These are phyloP conservation scores for Thaleichthys pacificus DNA, from an alignment of 2,797 vertebrate species.

Conservation along the genomic window DNA sequence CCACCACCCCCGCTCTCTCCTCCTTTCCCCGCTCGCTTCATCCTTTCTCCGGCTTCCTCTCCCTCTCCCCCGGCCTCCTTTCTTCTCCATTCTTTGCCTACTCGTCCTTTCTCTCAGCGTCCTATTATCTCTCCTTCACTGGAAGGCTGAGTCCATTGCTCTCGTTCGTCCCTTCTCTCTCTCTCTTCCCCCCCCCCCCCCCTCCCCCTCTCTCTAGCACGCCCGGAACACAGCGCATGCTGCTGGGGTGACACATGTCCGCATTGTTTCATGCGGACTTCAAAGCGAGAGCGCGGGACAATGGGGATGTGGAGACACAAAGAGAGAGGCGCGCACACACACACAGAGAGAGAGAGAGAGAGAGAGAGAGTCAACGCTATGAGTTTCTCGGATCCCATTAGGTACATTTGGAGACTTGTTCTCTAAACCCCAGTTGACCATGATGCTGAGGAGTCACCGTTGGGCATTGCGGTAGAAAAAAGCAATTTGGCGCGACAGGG, in stretches of 20 bases:
- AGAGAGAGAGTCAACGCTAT: slow-evolving; percentile 8
- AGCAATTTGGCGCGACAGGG: slow-evolving; percentile 65
- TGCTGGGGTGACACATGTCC: slow-evolving; percentile 32
- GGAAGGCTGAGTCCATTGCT: slow-evolving; percentile 16
- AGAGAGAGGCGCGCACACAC: not conserved
- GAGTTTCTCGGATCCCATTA: slow-evolving; percentile 46
- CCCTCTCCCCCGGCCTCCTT: slow-evolving; percentile 1
- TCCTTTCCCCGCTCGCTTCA: not conserved
- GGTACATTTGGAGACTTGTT: slow-evolving; percentile 48
- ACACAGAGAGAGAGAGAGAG: not conserved
- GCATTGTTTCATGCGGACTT: slow-evolving; percentile 46
- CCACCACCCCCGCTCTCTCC: slow-evolving; percentile 13
- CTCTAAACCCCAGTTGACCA: slow-evolving; percentile 49
- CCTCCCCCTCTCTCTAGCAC: not conserved
- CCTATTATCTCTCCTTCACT: slow-evolving; percentile 45
- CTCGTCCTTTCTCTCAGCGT: slow-evolving; percentile 29
- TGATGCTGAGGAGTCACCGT: slow-evolving; percentile 57
- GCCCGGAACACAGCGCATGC: slow-evolving; percentile 36
- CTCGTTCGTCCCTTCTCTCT: not conserved
- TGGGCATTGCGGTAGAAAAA: slow-evolving; percentile 62
- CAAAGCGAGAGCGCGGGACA: slow-evolving; percentile 12
- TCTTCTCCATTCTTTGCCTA: not conserved
- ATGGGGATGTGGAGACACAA: not conserved
- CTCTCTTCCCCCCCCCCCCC: not conserved
- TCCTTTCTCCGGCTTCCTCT: not conserved